A percentile compares a stretch with the other conserved stretches of the same genome.
Evolutionary conservation across 1,140 invertebrate genomes (phyloP).

Genomic region (Aphelenchoides avenae): DNA sequence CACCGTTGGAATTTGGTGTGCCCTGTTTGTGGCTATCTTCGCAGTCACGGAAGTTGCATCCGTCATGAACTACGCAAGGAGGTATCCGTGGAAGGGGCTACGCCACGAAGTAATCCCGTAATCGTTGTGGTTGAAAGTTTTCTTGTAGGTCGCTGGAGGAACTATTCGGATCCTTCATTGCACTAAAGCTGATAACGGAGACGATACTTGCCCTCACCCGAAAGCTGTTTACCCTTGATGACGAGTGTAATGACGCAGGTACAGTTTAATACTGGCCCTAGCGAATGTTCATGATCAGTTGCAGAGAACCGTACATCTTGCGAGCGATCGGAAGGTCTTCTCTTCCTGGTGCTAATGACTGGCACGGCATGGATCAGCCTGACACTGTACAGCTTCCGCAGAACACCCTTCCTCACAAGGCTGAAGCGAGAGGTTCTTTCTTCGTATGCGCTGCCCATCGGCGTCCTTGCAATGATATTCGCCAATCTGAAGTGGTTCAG

Average conservation of each 20-base stretch:
- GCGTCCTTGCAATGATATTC: constrained; percentile 61
- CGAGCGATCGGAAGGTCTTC: constrained; percentile 57
- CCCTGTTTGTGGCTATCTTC: constrained; percentile 60
- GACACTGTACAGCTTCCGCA: constrained; percentile 61
- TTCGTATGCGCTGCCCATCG: constrained; percentile 62
- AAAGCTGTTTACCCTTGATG: too few species aligned
- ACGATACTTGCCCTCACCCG: constrained; percentile 52
- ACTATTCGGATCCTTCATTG: constrained; percentile 62
- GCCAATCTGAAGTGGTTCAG: constrained; percentile 60
- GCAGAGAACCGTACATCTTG: constrained; percentile 26
- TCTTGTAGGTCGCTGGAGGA: constrained; percentile 61
- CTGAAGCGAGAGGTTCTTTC: constrained; percentile 61
- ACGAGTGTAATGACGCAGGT: constrained; percentile 6
- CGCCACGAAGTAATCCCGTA: too few species aligned
- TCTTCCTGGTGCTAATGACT: constrained; percentile 61
- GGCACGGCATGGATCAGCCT: constrained; percentile 61
- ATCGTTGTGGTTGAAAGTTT: not conserved
- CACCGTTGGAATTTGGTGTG: constrained; percentile 61
- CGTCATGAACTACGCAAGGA: constrained; percentile 62
- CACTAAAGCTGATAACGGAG: constrained; percentile 61
- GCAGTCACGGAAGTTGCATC: constrained; percentile 60
- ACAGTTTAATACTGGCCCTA: not conserved
- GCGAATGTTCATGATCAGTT: constrained; percentile 19
- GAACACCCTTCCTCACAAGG: constrained; percentile 61
- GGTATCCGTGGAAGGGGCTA: too few species aligned